A percentile compares a stretch with the other conserved stretches of the same genome.
Evolutionary conservation across 2,888 invertebrate genomes (phyloP).

Genomic region (Dorcus parallelipipedus): DNA sequence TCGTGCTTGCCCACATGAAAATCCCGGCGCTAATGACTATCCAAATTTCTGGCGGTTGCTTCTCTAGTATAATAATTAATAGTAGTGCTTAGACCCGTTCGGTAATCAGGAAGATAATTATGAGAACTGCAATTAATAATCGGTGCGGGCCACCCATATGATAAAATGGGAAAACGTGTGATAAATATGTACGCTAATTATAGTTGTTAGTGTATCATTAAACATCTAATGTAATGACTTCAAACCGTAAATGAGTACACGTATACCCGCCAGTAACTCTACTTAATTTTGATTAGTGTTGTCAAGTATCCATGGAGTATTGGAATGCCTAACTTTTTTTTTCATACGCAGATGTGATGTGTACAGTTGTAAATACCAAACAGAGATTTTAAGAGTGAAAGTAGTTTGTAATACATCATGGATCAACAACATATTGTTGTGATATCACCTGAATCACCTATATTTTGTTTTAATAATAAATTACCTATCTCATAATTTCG

Average conservation of each 20-base stretch:
- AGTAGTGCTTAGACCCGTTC: neutral
- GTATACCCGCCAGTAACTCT: neutral
- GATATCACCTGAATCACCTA: too few species aligned
- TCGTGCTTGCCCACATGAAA: neutral
- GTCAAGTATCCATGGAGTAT: neutral
- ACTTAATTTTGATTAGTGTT: neutral
- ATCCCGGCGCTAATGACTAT: neutral
- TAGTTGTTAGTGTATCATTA: constrained; percentile 3
- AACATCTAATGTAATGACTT: neutral
- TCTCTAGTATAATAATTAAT: neutral
- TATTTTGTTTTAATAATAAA: too few species aligned
- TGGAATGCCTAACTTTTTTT: neutral
- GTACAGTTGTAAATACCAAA: neutral
- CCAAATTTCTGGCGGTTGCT: neutral
- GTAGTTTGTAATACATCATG: too few species aligned
- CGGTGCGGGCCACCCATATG: constrained; percentile 20
- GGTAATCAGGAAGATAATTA: constrained; percentile 19
- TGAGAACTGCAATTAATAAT: constrained; percentile 24
- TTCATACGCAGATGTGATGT: neutral
- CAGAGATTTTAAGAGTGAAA: neutral
- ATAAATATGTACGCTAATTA: constrained; percentile 10
- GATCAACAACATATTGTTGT: too few species aligned
- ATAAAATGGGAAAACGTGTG: constrained; percentile 9
- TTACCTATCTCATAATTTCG: too few species aligned
- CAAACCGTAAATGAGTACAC: neutral